Percentiles rank a stretch among this genome's conserved stretches.
These are phyloP conservation scores for Meriones psammophilus DNA, from an alignment of 2,797 vertebrate genomes.

Conservation along the genomic window DNA sequence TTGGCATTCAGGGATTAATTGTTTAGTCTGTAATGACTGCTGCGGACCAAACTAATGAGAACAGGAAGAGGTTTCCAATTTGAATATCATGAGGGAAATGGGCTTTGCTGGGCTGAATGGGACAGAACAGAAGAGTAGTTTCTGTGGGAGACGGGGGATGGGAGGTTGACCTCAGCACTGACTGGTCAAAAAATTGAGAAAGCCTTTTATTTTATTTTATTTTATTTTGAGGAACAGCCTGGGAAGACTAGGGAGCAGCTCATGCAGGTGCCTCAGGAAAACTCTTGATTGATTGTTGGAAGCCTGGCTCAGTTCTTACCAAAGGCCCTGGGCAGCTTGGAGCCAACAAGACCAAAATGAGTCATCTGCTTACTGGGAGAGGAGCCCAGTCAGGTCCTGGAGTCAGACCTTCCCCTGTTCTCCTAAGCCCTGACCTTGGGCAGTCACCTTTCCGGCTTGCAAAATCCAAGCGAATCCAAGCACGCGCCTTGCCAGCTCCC, in stretches of 20 bases:
- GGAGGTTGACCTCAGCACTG: background rate
- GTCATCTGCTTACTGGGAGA: background rate
- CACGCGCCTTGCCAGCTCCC: background rate
- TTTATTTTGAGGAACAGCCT: conserved; percentile 64
- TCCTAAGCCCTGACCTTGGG: conserved; percentile 33
- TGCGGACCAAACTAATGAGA: conserved; percentile 85
- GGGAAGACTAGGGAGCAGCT: conserved; percentile 52
- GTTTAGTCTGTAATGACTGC: conserved; percentile 79
- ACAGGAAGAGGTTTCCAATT: conserved; percentile 83
- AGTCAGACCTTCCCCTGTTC: background rate
- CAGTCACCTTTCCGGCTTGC: background rate
- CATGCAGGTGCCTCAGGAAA: conserved; percentile 48
- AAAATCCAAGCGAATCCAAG: background rate
- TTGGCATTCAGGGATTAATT: conserved; percentile 87
- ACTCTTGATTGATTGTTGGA: conserved; percentile 38
- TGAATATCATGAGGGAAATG: conserved; percentile 74
- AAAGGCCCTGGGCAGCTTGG: background rate
- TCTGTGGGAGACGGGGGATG: background rate
- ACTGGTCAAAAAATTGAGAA: conserved; percentile 37
- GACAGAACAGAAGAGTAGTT: conserved; percentile 4
- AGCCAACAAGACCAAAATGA: background rate
- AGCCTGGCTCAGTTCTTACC: conserved; percentile 16
- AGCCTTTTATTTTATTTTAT: background rate
- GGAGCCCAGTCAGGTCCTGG: background rate
- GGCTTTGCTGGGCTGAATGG: conserved; percentile 51